Evolutionary conservation across 2,113 vertebrate genomes (phyloP), one percentile per base, ranked within the genome.

Genomic region (Rhadina sibilatrix): DNA sequence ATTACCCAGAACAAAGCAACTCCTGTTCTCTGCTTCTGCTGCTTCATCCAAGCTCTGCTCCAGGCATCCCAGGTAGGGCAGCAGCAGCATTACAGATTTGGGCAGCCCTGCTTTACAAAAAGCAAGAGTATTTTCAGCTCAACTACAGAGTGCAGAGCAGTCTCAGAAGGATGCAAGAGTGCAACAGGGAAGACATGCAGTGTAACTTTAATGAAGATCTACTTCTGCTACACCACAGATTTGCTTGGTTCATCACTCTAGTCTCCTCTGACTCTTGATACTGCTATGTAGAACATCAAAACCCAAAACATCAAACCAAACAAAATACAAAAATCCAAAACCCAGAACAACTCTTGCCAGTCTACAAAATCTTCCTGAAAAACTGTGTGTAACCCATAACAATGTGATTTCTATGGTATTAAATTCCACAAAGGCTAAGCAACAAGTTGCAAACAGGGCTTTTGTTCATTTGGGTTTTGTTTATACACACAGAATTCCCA

Each of bases 61-160:
- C 14, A 5, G 6, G 20, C 0, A 0, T 10, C 25, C 8, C 18
- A 5, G 5, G 37, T 4, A 14, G 4, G 2, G 53, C 4, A 60
- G 59, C 7, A 3, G 11, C 53, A 23, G 21, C 0, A 0, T 12
- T 75, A 12, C 25, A 30, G 64, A 21, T 15, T 47, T 46, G 14
- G 8, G 54, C 63, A 56, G 38, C 16, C 15, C 16, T 47, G 27
- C 8, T 52, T 28, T 33, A 53, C 19, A 56, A 50, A 78, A 75
- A 56, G 20, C 57, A 53, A 10, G 20, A 35, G 16, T 10, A 13
- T 40, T 82, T 82, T 68, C 40, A 31, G 2, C 56, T 50, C 4
- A 18, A 19, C 33, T 38, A 3, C 57, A 42, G 63, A 33, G 31
- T 2, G 28, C 72, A 53, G 37, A 22, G 25, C 4, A 6, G 22